Evolutionary conservation across 2,797 vertebrate species (phyloP).

Genomic region (Pelodytes ibericus): DNA sequence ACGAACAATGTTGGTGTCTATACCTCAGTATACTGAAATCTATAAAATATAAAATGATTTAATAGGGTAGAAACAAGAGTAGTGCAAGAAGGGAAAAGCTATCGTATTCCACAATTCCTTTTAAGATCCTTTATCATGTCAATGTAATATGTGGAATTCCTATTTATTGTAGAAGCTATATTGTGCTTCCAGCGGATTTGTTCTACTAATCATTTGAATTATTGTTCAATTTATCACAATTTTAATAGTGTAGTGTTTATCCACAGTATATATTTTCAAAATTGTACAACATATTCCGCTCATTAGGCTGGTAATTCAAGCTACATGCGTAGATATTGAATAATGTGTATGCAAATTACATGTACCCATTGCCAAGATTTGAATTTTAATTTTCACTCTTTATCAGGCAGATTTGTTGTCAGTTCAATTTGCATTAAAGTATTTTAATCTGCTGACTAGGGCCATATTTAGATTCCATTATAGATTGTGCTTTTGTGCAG

Average conservation of each 20-base stretch:
- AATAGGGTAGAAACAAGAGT: no score
- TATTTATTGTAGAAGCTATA: no score
- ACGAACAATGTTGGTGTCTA: no score
- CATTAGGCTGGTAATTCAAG: constrained; percentile 57
- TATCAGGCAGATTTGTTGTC: constrained; percentile 71
- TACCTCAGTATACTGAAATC: no score
- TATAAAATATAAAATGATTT: no score
- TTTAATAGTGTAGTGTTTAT: constrained; percentile 21
- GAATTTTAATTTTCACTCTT: constrained; percentile 75
- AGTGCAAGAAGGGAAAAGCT: no score
- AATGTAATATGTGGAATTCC: no score
- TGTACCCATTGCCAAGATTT: constrained; percentile 67
- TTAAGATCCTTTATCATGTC: no score
- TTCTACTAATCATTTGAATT: background rate
- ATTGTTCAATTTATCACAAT: background rate
- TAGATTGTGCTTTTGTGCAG: constrained; percentile 46
- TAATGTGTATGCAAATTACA: constrained; percentile 69
- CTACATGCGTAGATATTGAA: constrained; percentile 65
- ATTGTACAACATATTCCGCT: background rate
- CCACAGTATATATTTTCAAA: background rate
- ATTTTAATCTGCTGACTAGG: constrained; percentile 68
- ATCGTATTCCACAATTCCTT: no score
- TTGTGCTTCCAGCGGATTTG: background rate
- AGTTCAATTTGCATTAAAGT: constrained; percentile 74
- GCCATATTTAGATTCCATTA: constrained; percentile 60